Evolutionary conservation across 2,797 vertebrate species (phyloP).

Genomic region (Falco rusticolus): DNA sequence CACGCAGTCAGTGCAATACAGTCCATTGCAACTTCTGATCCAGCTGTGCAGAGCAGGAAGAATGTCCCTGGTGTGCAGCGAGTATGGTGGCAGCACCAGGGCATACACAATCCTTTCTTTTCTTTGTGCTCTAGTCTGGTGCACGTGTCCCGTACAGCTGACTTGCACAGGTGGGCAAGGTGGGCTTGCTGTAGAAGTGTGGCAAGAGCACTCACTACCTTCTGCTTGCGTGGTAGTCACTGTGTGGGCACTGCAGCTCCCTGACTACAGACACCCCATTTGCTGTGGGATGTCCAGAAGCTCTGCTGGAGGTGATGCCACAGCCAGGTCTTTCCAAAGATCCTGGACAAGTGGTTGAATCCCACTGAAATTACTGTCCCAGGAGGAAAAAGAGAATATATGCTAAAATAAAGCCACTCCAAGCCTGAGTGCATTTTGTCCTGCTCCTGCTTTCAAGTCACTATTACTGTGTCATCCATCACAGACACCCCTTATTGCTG

Average conservation of each 20-base stretch:
- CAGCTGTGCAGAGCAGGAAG: accelerated
- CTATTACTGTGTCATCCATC: conserved; percentile 13
- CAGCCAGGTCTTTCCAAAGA: neutral
- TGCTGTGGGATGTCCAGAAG: accelerated
- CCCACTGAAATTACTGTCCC: neutral
- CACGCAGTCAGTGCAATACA: too few species aligned
- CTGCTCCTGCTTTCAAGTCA: conserved; percentile 17
- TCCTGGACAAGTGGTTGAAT: neutral
- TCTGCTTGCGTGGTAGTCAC: accelerated
- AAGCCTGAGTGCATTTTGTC: neutral
- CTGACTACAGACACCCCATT: neutral
- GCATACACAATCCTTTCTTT: accelerated
- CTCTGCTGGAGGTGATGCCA: neutral
- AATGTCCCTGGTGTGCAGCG: accelerated
- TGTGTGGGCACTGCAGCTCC: accelerated
- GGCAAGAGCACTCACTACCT: neutral
- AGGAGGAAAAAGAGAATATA: neutral
- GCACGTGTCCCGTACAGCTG: accelerated
- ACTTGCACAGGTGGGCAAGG: too few species aligned
- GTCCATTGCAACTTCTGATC: neutral
- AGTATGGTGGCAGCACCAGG: neutral
- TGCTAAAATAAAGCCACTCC: neutral
- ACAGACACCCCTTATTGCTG: neutral
- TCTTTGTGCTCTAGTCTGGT: neutral
- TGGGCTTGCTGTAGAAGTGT: neutral